phyloP scores from a whole-genome alignment of 2,888 invertebrate genomes.

The Tetramorium bicarinatum region DNA sequence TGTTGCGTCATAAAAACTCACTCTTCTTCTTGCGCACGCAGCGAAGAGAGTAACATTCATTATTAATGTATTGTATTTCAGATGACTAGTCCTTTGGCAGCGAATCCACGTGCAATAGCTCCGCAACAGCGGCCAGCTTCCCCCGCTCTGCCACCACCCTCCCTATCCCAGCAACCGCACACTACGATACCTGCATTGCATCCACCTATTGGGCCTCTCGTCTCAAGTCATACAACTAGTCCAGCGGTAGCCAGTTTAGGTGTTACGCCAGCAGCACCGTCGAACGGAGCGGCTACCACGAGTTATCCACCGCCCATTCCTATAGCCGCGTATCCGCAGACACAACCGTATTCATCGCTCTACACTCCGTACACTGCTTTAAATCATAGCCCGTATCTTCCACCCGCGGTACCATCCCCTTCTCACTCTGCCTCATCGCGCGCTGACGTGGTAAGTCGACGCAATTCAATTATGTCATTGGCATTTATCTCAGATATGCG shows the following conservation, averaged over 20 bases:
- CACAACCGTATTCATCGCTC: conserved; percentile 89
- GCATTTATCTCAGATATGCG: neutral
- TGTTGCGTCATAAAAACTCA: conserved; percentile 18
- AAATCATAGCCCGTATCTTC: conserved; percentile 92
- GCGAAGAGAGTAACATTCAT: neutral
- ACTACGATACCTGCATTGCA: conserved; percentile 84
- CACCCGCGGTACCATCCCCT: conserved; percentile 88
- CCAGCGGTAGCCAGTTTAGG: conserved; percentile 88
- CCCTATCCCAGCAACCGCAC: conserved; percentile 83
- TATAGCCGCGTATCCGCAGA: conserved; percentile 85
- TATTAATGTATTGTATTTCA: conserved; percentile 64
- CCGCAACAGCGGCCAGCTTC: conserved; percentile 88
- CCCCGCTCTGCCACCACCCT: conserved; percentile 86
- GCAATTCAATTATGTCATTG: neutral
- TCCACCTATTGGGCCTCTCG: conserved; percentile 85
- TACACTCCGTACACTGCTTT: conserved; percentile 93
- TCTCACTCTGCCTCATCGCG: conserved; percentile 88
- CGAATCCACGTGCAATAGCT: conserved; percentile 87
- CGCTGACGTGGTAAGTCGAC: conserved; percentile 87
- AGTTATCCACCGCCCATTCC: conserved; percentile 84
- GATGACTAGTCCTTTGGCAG: conserved; percentile 86
- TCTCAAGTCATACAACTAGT: conserved; percentile 86
- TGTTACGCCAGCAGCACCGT: conserved; percentile 88
- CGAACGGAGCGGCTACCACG: conserved; percentile 85
- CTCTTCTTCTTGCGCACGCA: neutral